These are phyloP conservation scores for Capitulum mitella DNA, from an alignment of 2,888 invertebrate species.

Conservation along the genomic window DNA sequence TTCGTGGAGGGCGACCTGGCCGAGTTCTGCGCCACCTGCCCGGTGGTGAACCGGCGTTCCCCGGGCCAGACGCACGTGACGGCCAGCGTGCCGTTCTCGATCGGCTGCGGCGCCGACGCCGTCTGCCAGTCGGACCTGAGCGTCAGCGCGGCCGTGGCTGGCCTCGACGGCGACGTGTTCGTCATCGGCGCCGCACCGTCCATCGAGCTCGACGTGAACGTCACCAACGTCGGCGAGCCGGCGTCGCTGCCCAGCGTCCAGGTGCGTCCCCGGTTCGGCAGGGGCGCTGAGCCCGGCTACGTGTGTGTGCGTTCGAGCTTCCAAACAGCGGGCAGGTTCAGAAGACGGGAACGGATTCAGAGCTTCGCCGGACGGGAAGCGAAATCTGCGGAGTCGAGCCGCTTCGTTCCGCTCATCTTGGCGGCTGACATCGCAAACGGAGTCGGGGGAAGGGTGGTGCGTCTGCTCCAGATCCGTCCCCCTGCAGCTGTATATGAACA, in stretches of 20 bases:
- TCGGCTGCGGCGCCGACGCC: slow-evolving; percentile 6
- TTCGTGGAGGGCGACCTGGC: background rate
- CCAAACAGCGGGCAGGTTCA: too few species aligned
- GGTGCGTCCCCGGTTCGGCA: too few species aligned
- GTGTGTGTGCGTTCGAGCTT: too few species aligned
- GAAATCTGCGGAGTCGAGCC: too few species aligned
- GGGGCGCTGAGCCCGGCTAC: too few species aligned
- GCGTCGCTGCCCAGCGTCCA: slow-evolving; percentile 34
- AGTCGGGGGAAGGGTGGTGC: too few species aligned
- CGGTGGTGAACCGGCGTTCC: background rate
- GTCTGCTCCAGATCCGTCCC: too few species aligned
- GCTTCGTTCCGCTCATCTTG: too few species aligned
- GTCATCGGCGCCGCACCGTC: slow-evolving; percentile 15
- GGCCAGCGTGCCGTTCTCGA: slow-evolving; percentile 19
- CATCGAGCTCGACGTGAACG: slow-evolving; percentile 28
- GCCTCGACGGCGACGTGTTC: background rate
- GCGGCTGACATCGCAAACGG: too few species aligned
- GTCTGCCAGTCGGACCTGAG: background rate
- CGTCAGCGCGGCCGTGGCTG: background rate
- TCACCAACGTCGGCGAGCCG: slow-evolving; percentile 33
- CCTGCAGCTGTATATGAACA: too few species aligned
- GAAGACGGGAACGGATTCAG: too few species aligned
- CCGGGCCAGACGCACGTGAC: background rate
- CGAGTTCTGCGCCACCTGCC: slow-evolving; percentile 21
- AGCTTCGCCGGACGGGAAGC: too few species aligned